Base-by-base conservation (phyloP, 2,888 invertebrate species). In the Rhagium mordax region DNA sequence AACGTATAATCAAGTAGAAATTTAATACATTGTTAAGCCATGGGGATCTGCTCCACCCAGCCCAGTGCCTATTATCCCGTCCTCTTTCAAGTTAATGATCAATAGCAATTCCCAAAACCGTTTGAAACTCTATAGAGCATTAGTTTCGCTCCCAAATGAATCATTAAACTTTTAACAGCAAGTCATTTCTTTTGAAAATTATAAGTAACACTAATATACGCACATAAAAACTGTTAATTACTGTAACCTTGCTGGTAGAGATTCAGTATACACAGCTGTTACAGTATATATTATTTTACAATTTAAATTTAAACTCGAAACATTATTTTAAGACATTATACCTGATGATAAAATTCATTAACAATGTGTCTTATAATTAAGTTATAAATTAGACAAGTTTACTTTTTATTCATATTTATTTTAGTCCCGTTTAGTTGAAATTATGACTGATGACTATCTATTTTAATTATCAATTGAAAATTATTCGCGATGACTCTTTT, bases 1-100 rank as follows among this genome's bases (percentile, higher is more conserved):
- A 84, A 84, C 81, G 78, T 84, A 84, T 84, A 84, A 84, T 84
- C 84, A 83, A 79, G 80, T 74, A 78, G 84, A 83, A 84, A 84
- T 83, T 82, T 83, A 84, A 84, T 83, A 84, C 82, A 79, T 82
- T 79, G 82, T 82, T 81, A 83, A 82, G 82, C 81, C 78, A 79
- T 78, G 78, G 81, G 81, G 81, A 74, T 76, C 78, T 74, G 82
- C 81, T 81, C 82, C 82, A 78, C 81, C 81, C 82, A 82, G 78
- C 73, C 41, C 53, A 57, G 41, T 60, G 66, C 62, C 72, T 70
- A 72, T 74, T 71, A 74, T 74, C 70, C 67, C 67, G 70, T 65
- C 78, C 79, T 79, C 79, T 81, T 79, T 79, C 75, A 72, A 72
- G 71, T 81, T 81, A 81, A 82, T 82, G 81, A 81, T 82, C 81